A percentile compares a stretch with the other conserved stretches of the same genome.
phyloP scores from a whole-genome alignment of 2,888 invertebrate genomes.

The Drosophila pseudotalamancana region DNA sequence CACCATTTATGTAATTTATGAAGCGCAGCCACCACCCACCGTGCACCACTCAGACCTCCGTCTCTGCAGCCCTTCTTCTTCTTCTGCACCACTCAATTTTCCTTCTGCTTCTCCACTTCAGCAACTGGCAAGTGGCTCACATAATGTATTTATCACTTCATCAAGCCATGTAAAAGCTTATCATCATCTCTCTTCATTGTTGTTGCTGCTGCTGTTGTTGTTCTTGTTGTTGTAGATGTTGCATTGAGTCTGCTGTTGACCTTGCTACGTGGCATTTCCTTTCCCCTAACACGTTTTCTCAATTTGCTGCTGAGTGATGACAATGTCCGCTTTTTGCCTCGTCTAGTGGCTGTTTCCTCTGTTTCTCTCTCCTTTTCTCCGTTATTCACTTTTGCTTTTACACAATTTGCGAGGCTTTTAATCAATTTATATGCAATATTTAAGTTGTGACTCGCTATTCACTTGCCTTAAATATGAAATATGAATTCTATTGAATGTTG shows the following conservation, averaged over 20 bases:
- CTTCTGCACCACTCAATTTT: too few relatives aligned
- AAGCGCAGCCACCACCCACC: slow-evolving; percentile 41
- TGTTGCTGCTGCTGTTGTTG: too few relatives aligned
- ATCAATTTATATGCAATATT: slow-evolving; percentile 38
- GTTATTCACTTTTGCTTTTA: too few relatives aligned
- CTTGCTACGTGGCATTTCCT: slow-evolving; percentile 33
- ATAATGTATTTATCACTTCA: slow-evolving; percentile 79
- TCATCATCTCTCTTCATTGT: slow-evolving; percentile 21
- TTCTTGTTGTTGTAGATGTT: too few relatives aligned
- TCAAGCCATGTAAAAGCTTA: slow-evolving; percentile 65
- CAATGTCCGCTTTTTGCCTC: slow-evolving; percentile 30
- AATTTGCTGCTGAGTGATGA: slow-evolving; percentile 68
- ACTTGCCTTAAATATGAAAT: slow-evolving; percentile 6
- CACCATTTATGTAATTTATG: slow-evolving; percentile 38
- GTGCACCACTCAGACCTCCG: not conserved
- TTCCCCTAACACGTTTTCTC: slow-evolving; percentile 61
- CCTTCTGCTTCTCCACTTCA: not conserved
- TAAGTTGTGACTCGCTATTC: slow-evolving; percentile 4
- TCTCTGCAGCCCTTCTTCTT: too few relatives aligned
- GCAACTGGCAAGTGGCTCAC: slow-evolving; percentile 32
- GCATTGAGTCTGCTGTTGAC: slow-evolving; percentile 58
- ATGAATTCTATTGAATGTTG: slow-evolving; percentile 20
- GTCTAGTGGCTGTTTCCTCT: slow-evolving; percentile 20
- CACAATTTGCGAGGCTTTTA: slow-evolving; percentile 41
- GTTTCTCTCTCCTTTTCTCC: slow-evolving; percentile 11